Conservation (phyloP, 1,140 invertebrate genomes). For the Diorhabda sublineata region DNA sequence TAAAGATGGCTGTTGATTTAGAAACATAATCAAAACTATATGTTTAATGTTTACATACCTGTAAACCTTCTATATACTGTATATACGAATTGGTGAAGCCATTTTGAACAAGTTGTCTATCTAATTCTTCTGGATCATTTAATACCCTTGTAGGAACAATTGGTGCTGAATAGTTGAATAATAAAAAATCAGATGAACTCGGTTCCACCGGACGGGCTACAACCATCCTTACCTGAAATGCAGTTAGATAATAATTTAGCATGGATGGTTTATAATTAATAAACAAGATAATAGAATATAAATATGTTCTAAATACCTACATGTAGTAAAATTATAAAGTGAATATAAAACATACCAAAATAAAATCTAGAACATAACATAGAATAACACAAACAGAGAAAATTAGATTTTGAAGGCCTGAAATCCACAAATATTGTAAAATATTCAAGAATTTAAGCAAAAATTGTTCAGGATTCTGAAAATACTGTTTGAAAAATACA, state of each 20-base stretch:
- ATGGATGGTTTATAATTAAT: too few relatives aligned
- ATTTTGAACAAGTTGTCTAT: conserved; percentile 69
- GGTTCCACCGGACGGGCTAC: conserved; percentile 84
- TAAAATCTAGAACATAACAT: too few relatives aligned
- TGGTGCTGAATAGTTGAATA: conserved; percentile 60
- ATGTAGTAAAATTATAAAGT: not conserved
- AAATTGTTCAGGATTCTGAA: too few relatives aligned
- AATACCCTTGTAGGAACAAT: conserved; percentile 79
- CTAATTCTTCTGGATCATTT: conserved; percentile 75
- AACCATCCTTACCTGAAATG: conserved; percentile 68
- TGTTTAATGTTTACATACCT: not conserved
- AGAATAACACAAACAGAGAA: too few relatives aligned
- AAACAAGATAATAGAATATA: conserved; percentile 9
- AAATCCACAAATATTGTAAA: too few relatives aligned
- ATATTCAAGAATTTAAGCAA: too few relatives aligned
- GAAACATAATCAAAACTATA: too few relatives aligned
- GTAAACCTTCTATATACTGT: conserved; percentile 18
- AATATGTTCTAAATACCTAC: conserved; percentile 8
- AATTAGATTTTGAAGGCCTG: too few relatives aligned
- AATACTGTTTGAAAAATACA: too few relatives aligned
- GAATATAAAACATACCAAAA: too few relatives aligned
- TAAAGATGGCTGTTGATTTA: too few relatives aligned
- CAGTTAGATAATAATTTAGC: not conserved
- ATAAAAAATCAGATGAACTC: conserved; percentile 58
- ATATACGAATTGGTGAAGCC: conserved; percentile 49